Evolutionary conservation across 2,797 vertebrate genomes (phyloP), one percentile per base, ranked within the genome.

Genomic region (Anguilla megastoma): DNA sequence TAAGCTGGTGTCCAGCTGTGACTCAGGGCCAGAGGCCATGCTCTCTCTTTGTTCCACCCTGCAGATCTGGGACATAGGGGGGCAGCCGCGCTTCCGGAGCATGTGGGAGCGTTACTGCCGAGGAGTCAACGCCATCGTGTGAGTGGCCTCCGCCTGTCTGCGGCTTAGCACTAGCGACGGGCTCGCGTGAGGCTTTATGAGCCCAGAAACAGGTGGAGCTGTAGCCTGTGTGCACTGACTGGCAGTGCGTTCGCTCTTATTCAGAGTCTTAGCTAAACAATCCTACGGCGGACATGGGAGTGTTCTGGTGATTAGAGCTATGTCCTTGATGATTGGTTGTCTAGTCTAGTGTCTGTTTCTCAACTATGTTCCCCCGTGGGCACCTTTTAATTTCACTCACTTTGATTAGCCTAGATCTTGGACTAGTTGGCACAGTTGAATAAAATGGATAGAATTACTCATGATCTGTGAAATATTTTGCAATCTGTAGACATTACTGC

Each of bases 41-140:
- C 50, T 82, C 41, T 60, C 27, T 50, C 24, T 52, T 45, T 58
- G 86, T 12, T 14, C n/a, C 85, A 58, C 10, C 71, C 87, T 90
- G 36, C 91, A 97, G 97, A 97, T 97, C 74, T 97, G 97, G 97
- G 97, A 97, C 91, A 97, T 97, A 91, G 97, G 97, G 91, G 97
- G 97, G 84, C 97, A 97, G 33, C 96, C 97, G 4, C 95, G 96
- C 58, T 97, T 97, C 94, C 95, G 97, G 90, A 97, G 97, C 94
- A 97, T 97, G 97, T 97, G 97, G 97, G 97, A 97, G 86, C 94
- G 96, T 76, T 97, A 97, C 41, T 97, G 96, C 93, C 92, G 97
- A 92, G 97, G 97, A 66, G 97, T 97, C 85, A 97, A 97, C 86
- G 97, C 97, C 58, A 97, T 97, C 89, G 97, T 97, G 97, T 97